Evolutionary conservation across 2,113 vertebrate species (phyloP), one percentile per base, ranked within the genome.

Genomic region (Acrocephalus arundinaceus): DNA sequence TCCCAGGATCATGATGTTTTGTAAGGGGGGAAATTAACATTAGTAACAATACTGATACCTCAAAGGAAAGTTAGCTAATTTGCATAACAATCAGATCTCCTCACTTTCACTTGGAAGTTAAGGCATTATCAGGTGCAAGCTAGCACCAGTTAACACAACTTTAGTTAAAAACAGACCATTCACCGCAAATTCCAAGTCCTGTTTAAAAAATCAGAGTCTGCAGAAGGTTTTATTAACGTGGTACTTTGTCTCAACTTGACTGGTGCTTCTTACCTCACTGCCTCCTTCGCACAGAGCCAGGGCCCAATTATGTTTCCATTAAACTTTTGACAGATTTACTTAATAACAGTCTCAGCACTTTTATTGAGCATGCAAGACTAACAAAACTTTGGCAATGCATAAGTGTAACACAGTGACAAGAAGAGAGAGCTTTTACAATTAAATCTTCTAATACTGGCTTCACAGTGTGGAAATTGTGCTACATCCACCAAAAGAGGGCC

Each of bases 341-440:
- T 98, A 97, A 91, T 98, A 98, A 98, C 98, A 98, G 98, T 98
- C 98, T 98, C 97, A 98, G 98, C 98, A 98, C 98, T 98, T 98
- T 98, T 98, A 98, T 98, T 98, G 98, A 98, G 98, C 98, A 98
- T 98, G 98, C 98, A 98, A 98, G 98, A 98, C 98, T 98, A 98
- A 98, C 97, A 98, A 98, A 98, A 99, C 98, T 99, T 99, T 99
- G 99, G 98, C 98, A 99, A 99, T 98, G 98, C 98, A 97, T 98
- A 98, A 98, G 98, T 98, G 98, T 98, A 98, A 98, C 98, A 98
- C 98, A 98, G 98, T 98, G 98, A 98, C 98, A 97, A 98, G 97
- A 98, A 98, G 96, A 98, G 97, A 98, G 98, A 98, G 98, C 97
- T 98, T 98, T 98, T 98, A 98, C 98, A 98, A 98, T 98, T 98